These are phyloP conservation scores for Muscicapa striata DNA, from an alignment of 2,797 vertebrate genomes.

Conservation along the genomic window DNA sequence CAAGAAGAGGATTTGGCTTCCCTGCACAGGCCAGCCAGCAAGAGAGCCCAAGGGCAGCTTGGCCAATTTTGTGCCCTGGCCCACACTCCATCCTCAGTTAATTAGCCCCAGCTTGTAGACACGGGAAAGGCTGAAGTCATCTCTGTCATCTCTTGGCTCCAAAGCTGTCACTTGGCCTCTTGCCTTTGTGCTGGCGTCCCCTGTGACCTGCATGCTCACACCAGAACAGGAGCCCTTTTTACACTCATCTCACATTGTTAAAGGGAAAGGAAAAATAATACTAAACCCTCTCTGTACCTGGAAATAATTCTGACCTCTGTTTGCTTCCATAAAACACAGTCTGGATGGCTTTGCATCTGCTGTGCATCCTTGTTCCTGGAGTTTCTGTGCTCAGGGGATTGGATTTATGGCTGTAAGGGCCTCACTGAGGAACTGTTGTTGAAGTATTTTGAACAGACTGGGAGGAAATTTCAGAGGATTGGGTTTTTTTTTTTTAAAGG, in stretches of 20 bases:
- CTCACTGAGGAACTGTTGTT: background rate
- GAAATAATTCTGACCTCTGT: background rate
- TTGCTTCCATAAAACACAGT: accelerated
- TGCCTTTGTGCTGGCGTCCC: background rate
- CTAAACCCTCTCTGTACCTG: background rate
- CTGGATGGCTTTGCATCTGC: background rate
- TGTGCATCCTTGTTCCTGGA: background rate
- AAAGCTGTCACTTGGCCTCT: background rate
- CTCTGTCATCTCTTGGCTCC: background rate
- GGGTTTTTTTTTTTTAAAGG: accelerated
- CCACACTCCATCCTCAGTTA: background rate
- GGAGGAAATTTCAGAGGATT: background rate
- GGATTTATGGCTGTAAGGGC: background rate
- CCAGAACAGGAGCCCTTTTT: background rate
- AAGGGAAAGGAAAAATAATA: background rate
- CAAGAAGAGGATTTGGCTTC: background rate
- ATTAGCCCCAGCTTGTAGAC: background rate
- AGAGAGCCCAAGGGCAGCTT: background rate
- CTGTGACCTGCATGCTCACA: background rate
- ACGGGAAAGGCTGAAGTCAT: background rate
- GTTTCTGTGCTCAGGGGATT: background rate
- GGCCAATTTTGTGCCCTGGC: background rate
- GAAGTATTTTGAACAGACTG: background rate
- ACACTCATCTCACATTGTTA: background rate
- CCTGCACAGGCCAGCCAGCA: background rate